Evolutionary conservation across 2,113 vertebrate genomes (phyloP).

Genomic region (Saguinus midas): DNA sequence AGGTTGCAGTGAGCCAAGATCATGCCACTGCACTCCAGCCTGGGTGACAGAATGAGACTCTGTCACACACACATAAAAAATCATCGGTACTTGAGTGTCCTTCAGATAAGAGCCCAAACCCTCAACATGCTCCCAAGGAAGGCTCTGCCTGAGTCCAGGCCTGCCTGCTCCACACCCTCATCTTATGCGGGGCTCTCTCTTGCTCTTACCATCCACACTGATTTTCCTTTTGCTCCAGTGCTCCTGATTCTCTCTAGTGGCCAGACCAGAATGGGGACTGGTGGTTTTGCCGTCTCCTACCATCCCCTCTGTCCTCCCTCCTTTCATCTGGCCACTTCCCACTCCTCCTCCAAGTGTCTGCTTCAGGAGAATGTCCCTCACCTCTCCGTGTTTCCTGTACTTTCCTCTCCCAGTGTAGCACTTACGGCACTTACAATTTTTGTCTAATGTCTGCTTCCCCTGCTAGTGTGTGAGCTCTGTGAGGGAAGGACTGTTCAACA

Average conservation of each 20-base stretch:
- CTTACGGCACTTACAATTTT: not conserved
- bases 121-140: not conserved
- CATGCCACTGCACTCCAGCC: too few relatives aligned
- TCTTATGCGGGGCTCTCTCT: not conserved
- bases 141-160: not conserved
- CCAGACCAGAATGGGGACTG: not conserved
- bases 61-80: too few relatives aligned
- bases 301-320: not conserved
- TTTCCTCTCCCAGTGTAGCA: not conserved
- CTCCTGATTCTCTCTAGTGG: not conserved
- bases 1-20: too few relatives aligned
- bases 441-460: not conserved
- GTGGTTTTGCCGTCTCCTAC: not conserved
- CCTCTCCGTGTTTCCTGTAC: too few relatives aligned
- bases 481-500: not conserved
- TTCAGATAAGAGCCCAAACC: not conserved
- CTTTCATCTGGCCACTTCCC: not conserved
- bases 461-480: not conserved
- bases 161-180: rapidly evolving
- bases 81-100: not conserved
- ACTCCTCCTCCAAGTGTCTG: not conserved
- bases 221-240: not conserved
- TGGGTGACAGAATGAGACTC: too few relatives aligned
- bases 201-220: not conserved
- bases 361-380: not conserved